Evolutionary conservation across 2,797 vertebrate species (phyloP).

Genomic region (Sus cebifrons): DNA sequence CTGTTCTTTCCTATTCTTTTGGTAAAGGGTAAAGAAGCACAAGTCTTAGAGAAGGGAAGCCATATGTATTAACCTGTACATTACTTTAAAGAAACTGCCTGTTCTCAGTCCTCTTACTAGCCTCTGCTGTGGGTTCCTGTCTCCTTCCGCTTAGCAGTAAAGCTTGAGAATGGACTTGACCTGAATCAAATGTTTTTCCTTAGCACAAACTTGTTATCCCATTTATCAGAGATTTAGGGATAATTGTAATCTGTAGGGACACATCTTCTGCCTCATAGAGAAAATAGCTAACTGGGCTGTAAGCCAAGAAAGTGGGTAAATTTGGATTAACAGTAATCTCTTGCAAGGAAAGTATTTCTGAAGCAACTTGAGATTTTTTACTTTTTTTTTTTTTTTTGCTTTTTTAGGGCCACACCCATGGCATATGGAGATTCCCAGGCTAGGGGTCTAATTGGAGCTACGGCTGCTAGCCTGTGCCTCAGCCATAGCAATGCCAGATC

Average conservation of each 20-base stretch:
- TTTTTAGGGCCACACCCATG: no score
- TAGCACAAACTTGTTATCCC: background rate
- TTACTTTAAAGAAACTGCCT: background rate
- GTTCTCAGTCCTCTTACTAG: background rate
- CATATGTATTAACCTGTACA: background rate
- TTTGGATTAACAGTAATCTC: background rate
- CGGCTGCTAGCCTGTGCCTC: no score
- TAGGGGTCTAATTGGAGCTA: no score
- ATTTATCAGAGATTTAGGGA: conserved; percentile 9
- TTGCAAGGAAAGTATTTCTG: conserved; percentile 6
- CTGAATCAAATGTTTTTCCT: conserved; percentile 25
- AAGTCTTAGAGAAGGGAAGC: background rate
- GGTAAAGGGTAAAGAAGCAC: background rate
- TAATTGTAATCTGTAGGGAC: background rate
- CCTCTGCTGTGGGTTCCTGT: background rate
- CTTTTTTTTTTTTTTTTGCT: background rate
- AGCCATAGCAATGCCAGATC: no score
- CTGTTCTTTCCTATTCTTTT: background rate
- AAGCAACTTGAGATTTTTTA: conserved; percentile 47
- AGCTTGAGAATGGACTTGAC: background rate
- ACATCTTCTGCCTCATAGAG: background rate
- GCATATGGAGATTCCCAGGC: no score
- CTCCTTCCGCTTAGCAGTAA: background rate
- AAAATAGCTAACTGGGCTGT: background rate
- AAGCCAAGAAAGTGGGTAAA: background rate